These are phyloP conservation scores for Chloroceryle aenea DNA, from an alignment of 2,113 vertebrate species.

Conservation along the genomic window DNA sequence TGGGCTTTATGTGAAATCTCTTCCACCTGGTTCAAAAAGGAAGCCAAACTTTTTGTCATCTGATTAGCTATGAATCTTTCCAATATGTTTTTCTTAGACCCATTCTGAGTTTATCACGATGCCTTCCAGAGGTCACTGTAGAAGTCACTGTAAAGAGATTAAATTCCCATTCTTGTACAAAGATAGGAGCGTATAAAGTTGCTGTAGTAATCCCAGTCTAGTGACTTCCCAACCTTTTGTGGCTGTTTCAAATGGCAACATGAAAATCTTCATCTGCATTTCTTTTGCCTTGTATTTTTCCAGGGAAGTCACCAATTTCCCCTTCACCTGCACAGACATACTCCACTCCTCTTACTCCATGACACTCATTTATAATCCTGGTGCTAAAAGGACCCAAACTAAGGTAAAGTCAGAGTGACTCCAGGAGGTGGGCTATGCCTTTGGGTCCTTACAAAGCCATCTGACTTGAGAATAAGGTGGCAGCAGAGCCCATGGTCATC, in stretches of 20 bases:
- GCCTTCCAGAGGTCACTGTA: background rate
- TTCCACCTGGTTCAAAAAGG: constrained; percentile 50
- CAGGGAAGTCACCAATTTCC: background rate
- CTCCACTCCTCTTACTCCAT: background rate
- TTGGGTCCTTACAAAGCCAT: background rate
- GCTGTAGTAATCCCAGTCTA: background rate
- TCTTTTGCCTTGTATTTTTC: background rate
- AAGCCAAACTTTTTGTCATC: constrained; percentile 40
- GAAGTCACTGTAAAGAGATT: constrained; percentile 41
- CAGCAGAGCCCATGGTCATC: background rate
- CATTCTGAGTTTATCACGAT: constrained; percentile 25
- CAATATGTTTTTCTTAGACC: constrained; percentile 33
- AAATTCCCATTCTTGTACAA: background rate
- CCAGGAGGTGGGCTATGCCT: background rate
- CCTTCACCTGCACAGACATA: background rate
- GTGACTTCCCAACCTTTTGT: background rate
- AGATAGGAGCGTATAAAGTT: background rate
- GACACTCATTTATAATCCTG: background rate
- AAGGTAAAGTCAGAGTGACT: background rate
- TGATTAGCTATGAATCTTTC: constrained; percentile 32
- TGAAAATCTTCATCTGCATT: background rate
- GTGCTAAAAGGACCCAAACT: background rate
- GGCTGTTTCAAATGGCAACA: background rate
- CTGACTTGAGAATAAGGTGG: background rate
- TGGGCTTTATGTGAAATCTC: constrained; percentile 24